Evolutionary conservation across 2,797 vertebrate genomes (phyloP).

Genomic region (Novumbra hubbsi): DNA sequence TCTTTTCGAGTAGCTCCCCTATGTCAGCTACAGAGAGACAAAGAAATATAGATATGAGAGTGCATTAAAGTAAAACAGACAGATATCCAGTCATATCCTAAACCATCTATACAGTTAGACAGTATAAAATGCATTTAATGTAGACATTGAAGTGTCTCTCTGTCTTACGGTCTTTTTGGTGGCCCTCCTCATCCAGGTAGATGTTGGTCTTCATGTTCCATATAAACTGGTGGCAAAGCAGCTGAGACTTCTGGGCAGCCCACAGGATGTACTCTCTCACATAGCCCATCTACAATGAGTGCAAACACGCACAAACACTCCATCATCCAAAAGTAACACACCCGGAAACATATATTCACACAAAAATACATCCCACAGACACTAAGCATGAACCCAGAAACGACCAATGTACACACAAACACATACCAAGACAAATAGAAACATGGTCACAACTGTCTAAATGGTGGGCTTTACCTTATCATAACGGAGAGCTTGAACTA

Average conservation of each 20-base stretch:
- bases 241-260: slow-evolving; percentile 94
- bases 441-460: neutral
- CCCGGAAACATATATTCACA: neutral
- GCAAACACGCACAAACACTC: neutral
- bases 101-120: neutral
- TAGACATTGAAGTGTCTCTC: neutral
- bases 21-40: slow-evolving; percentile 81
- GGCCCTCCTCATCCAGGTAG: slow-evolving; percentile 89
- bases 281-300: slow-evolving; percentile 86
- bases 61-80: neutral
- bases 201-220: slow-evolving; percentile 99
- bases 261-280: slow-evolving; percentile 96
- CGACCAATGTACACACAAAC: neutral
- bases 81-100: neutral
- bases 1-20: slow-evolving; percentile 88
- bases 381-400: neutral
- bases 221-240: slow-evolving; percentile 95
- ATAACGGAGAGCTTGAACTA: slow-evolving; percentile 94
- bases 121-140: no score
- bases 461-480: slow-evolving; percentile 81
- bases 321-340: neutral
- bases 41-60: neutral
- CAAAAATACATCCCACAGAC: neutral
- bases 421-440: neutral
- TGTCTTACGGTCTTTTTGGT: slow-evolving; percentile 91